These are phyloP conservation scores for Mya arenaria DNA, from an alignment of 1,140 invertebrate genomes.

Conservation along the genomic window DNA sequence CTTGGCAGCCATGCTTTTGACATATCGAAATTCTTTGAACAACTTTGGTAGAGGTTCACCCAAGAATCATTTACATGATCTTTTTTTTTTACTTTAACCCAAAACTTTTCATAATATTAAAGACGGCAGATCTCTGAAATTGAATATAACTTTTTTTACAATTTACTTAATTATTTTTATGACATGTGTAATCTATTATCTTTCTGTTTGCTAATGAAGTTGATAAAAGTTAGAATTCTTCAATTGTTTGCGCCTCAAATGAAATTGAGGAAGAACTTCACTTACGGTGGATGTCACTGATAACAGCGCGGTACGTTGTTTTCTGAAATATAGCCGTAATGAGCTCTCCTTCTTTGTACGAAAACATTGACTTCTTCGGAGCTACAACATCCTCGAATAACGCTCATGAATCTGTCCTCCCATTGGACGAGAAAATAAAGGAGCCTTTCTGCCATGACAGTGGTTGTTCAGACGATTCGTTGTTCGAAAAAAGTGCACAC, in stretches of 20 bases:
- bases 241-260: not conserved
- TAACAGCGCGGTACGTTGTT: slow-evolving; percentile 13
- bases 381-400: slow-evolving; percentile 1
- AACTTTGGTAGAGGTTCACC: too few relatives aligned
- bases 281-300: slow-evolving; percentile 14
- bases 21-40: too few relatives aligned
- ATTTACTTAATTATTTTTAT: not conserved
- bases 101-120: too few relatives aligned
- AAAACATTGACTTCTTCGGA: not conserved
- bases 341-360: slow-evolving; percentile 6
- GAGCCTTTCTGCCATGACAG: slow-evolving; percentile 31
- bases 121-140: too few relatives aligned
- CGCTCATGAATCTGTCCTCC: slow-evolving; percentile 5
- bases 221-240: not conserved
- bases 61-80: too few relatives aligned
- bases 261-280: too few relatives aligned
- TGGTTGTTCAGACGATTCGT: not conserved
- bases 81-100: too few relatives aligned
- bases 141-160: slow-evolving; percentile 1
- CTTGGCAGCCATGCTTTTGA: too few relatives aligned
- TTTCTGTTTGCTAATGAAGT: not conserved
- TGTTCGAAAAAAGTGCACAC: not conserved
- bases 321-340: slow-evolving; percentile 21
- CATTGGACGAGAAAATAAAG: slow-evolving; percentile 18
- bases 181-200: not conserved